These are phyloP conservation scores for Heliothis subflexa DNA, from an alignment of 1,140 invertebrate species.

Conservation along the genomic window DNA sequence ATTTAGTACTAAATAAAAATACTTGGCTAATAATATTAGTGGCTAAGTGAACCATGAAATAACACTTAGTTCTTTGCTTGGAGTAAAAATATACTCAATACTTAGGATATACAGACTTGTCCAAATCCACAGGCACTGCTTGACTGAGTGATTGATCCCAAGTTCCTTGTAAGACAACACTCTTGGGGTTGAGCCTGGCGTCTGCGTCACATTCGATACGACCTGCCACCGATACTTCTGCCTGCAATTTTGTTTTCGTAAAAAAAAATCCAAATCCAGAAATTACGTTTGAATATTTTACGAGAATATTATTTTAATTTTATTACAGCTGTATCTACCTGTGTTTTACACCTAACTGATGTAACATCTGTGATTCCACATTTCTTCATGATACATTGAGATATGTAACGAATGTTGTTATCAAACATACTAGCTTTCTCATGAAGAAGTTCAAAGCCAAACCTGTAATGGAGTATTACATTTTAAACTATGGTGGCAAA, in stretches of 20 bases:
- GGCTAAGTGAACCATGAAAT: no score
- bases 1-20: no score
- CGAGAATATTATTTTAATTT: slow-evolving; percentile 26
- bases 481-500: no score
- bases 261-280: neutral
- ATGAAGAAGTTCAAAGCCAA: slow-evolving; percentile 83
- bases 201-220: slow-evolving; percentile 91
- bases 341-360: slow-evolving; percentile 80
- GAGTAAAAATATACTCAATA: neutral
- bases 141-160: slow-evolving; percentile 83
- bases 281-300: neutral
- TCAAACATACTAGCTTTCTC: slow-evolving; percentile 80
- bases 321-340: slow-evolving; percentile 64
- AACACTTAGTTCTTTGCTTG: neutral
- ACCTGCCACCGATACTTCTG: slow-evolving; percentile 87
- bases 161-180: slow-evolving; percentile 90
- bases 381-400: slow-evolving; percentile 81
- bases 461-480: slow-evolving; percentile 64
- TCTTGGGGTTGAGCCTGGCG: slow-evolving; percentile 89
- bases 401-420: slow-evolving; percentile 78
- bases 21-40: no score
- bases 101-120: slow-evolving; percentile 65
- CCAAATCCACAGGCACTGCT: slow-evolving; percentile 76
- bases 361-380: slow-evolving; percentile 69
- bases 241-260: slow-evolving; percentile 67